These are phyloP conservation scores for Onychomys leucogaster DNA, from an alignment of 2,797 vertebrate genomes.

Conservation along the genomic window DNA sequence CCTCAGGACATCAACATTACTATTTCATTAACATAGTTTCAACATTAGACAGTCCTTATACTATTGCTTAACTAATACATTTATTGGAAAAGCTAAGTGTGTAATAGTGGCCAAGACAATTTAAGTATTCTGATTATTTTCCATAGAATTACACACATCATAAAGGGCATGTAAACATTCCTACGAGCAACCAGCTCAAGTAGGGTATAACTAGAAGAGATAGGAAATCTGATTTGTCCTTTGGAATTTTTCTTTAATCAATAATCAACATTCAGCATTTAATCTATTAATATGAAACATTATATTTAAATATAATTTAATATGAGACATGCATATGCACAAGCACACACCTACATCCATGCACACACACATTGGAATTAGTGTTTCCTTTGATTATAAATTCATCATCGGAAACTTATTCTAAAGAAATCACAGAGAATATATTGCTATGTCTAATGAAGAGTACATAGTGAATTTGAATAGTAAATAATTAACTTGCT, in stretches of 20 bases:
- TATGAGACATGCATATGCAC: constrained; percentile 1
- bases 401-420: constrained; percentile 39
- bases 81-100: constrained; percentile 64
- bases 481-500: constrained; percentile 48
- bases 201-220: constrained; percentile 12
- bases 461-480: constrained; percentile 20
- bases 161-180: constrained; percentile 56
- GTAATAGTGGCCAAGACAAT: constrained; percentile 29
- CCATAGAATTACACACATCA: not conserved
- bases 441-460: not conserved
- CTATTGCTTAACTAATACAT: constrained; percentile 57
- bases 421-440: constrained; percentile 47
- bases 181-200: not conserved
- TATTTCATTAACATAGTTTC: constrained; percentile 67
- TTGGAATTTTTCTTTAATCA: constrained; percentile 70
- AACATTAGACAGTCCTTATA: constrained; percentile 53
- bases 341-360: not conserved
- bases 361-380: not conserved
- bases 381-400: constrained; percentile 23
- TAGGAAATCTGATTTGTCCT: constrained; percentile 52
- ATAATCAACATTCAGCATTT: constrained; percentile 62
- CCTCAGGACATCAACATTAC: not conserved
- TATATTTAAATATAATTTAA: constrained; percentile 71
- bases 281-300: constrained; percentile 64
- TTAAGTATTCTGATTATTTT: constrained; percentile 31